A percentile compares a stretch with the other conserved stretches of the same genome.
Evolutionary conservation across 1,140 invertebrate species (phyloP).

Genomic region (Trichomalopsis sarcophagae): DNA sequence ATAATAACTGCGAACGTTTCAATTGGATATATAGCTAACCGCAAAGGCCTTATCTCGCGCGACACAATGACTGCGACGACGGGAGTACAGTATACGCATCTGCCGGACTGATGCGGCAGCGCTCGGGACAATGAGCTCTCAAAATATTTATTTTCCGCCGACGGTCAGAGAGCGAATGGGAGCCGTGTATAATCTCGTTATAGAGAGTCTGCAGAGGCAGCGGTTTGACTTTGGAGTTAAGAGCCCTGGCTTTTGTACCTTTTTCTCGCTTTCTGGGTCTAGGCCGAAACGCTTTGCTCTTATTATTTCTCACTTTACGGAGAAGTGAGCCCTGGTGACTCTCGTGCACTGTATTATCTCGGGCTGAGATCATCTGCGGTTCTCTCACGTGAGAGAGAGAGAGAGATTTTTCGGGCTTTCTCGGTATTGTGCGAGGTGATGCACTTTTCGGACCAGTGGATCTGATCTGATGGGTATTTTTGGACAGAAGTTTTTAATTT

Average conservation of each 20-base stretch:
- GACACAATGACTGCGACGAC: neutral
- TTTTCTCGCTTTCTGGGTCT: neutral
- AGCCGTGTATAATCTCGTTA: neutral
- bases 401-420: neutral
- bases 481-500: too few species aligned
- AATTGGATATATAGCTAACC: neutral
- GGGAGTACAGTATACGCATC: neutral
- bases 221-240: neutral
- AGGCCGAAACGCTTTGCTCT: neutral
- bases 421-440: neutral
- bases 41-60: neutral
- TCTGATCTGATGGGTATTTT: too few species aligned
- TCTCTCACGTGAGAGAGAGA: neutral
- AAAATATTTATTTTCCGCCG: neutral
- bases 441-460: neutral
- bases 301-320: conserved; percentile 4
- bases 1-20: neutral
- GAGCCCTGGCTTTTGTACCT: neutral
- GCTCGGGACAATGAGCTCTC: neutral
- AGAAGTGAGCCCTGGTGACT: neutral
- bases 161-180: neutral
- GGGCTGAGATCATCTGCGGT: neutral
- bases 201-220: neutral
- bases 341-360: neutral
- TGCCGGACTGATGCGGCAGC: neutral